Conservation (phyloP, 2,797 vertebrate genomes). For the Cygnus olor region DNA sequence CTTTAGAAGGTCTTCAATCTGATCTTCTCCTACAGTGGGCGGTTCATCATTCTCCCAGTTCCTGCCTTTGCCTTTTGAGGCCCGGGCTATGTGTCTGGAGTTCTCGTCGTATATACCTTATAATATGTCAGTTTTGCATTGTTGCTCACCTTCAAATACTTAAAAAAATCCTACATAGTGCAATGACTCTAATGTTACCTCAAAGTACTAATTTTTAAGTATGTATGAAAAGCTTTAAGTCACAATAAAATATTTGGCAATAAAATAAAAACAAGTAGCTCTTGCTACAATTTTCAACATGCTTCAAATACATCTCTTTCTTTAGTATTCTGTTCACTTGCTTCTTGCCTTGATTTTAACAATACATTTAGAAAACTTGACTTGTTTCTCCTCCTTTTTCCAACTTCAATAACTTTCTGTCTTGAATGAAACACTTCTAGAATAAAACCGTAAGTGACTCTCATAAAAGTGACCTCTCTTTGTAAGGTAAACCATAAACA, state of each 20-base stretch:
- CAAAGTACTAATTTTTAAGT: not conserved
- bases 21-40: too few species aligned
- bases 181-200: not conserved
- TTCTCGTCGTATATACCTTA: not conserved
- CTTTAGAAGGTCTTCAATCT: too few species aligned
- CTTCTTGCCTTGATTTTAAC: not conserved
- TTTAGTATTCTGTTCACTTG: not conserved
- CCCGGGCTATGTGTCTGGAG: too few species aligned
- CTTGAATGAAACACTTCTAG: not conserved
- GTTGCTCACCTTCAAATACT: not conserved
- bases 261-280: slow-evolving; percentile 22
- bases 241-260: not conserved
- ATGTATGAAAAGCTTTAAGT: not conserved
- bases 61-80: too few species aligned
- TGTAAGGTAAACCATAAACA: slow-evolving; percentile 5
- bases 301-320: slow-evolving; percentile 6
- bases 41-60: too few species aligned
- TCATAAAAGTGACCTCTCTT: not conserved
- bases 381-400: slow-evolving; percentile 4
- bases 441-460: not conserved
- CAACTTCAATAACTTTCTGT: not conserved
- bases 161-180: not conserved
- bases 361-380: not conserved
- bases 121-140: not conserved
- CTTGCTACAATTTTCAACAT: not conserved